Conservation (phyloP, 2,797 vertebrate genomes). For the Hemitrygon akajei region DNA sequence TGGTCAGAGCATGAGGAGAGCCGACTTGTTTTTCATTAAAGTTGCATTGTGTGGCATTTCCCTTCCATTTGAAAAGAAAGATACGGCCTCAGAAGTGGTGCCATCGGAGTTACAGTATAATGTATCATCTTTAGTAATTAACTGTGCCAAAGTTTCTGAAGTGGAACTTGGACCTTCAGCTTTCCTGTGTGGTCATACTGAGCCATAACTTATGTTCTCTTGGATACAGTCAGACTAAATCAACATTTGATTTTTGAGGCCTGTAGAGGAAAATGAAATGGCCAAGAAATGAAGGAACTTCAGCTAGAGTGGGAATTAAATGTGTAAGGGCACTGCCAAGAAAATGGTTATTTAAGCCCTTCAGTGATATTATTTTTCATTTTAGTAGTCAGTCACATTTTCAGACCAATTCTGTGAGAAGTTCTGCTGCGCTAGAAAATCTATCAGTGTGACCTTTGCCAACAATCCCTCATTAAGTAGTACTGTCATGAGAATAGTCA, state of each 20-base stretch:
- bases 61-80: not conserved
- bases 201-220: too few relatives aligned
- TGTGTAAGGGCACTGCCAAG: not conserved
- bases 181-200: not conserved
- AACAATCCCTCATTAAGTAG: not conserved
- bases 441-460: not conserved
- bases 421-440: not conserved
- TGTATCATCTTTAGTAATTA: too few relatives aligned
- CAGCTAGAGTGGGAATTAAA: not conserved
- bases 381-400: not conserved
- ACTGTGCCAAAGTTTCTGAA: not conserved
- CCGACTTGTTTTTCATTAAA: not conserved
- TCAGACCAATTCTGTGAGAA: not conserved
- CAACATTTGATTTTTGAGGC: not conserved
- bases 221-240: not conserved
- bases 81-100: not conserved
- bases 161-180: not conserved
- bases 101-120: not conserved
- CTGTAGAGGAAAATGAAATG: not conserved
- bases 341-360: not conserved
- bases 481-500: not conserved
- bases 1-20: not conserved
- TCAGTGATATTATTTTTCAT: not conserved
- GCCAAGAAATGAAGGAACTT: not conserved
- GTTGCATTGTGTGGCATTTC: not conserved